Conservation (phyloP, 2,113 vertebrate genomes). For the Hydrochoerus hydrochaeris region DNA sequence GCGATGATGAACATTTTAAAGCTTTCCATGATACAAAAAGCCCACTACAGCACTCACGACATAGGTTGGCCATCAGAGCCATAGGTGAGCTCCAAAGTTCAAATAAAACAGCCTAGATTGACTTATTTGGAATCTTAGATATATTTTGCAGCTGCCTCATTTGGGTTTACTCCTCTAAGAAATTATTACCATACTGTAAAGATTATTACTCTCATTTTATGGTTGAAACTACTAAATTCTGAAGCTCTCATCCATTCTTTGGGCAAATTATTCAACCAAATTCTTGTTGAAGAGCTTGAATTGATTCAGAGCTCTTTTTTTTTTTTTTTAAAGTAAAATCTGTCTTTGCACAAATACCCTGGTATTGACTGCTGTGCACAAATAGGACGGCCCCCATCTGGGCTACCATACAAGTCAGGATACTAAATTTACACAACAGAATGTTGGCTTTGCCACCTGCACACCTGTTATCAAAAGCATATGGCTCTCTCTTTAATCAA, state of each 20-base stretch:
- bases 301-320: constrained; percentile 1
- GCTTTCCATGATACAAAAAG: not conserved
- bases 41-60: not conserved
- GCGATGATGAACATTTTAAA: not conserved
- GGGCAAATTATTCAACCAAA: constrained; percentile 2
- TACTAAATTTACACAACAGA: constrained; percentile 74
- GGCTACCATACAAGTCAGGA: constrained; percentile 42
- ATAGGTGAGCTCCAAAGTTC: not conserved
- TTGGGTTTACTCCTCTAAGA: not conserved
- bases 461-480: constrained; percentile 78
- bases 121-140: constrained; percentile 16
- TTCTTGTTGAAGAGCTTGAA: constrained; percentile 14
- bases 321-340: not conserved
- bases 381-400: constrained; percentile 51
- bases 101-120: not conserved
- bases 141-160: not conserved
- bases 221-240: not conserved
- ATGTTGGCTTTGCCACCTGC: constrained; percentile 67
- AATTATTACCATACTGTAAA: not conserved
- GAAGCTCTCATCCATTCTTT: not conserved
- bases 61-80: not conserved
- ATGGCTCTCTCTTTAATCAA: constrained; percentile 74
- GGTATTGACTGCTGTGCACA: constrained; percentile 63
- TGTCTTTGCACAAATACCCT: constrained; percentile 39
- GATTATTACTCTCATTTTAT: not conserved